These are phyloP conservation scores for Plebejus melissa DNA, from an alignment of 2,888 invertebrate genomes.

Conservation along the genomic window DNA sequence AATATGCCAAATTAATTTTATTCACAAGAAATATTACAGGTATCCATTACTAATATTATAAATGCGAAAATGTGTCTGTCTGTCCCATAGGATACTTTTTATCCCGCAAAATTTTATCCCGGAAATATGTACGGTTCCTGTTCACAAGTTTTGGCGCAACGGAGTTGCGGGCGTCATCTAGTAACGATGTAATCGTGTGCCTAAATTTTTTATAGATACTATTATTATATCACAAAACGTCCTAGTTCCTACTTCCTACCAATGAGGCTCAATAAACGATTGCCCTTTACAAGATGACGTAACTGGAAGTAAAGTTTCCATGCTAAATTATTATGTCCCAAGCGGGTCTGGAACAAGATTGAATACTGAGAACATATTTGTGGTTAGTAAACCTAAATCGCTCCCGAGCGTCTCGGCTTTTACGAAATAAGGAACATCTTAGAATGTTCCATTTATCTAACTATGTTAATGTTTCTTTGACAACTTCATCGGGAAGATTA, in stretches of 20 bases:
- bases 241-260: neutral
- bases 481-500: neutral
- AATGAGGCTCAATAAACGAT: neutral
- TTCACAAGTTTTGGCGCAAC: neutral
- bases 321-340: slow-evolving; percentile 7
- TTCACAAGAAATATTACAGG: no score
- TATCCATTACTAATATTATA: no score
- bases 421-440: slow-evolving; percentile 35
- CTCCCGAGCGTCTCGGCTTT: slow-evolving; percentile 39
- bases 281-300: neutral
- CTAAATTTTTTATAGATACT: no score
- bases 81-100: no score
- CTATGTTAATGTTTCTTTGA: neutral
- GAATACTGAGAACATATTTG: slow-evolving; percentile 44
- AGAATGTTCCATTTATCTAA: slow-evolving; percentile 1
- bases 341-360: slow-evolving; percentile 39
- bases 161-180: no score
- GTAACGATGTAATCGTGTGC: neutral
- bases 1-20: no score
- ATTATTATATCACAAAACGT: neutral
- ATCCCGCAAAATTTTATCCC: no score
- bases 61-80: no score
- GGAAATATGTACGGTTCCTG: neutral
- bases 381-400: slow-evolving; percentile 38
- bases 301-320: neutral